phyloP scores from a whole-genome alignment of 2,888 invertebrate species.

The Galerucella pusilla region DNA sequence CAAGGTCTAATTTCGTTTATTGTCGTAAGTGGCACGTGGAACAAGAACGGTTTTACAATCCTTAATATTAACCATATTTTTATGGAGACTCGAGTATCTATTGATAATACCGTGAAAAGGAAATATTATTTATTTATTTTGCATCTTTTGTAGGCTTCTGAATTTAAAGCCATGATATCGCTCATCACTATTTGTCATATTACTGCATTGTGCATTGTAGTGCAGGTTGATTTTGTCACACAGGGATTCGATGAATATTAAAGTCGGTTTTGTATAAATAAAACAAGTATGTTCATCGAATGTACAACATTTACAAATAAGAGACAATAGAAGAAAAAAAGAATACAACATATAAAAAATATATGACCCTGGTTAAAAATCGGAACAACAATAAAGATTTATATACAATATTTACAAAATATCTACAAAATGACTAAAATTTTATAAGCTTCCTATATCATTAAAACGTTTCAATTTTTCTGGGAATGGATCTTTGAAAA shows the following conservation, averaged over 20 bases:
- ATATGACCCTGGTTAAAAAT: slow-evolving; percentile 51
- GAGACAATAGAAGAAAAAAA: slow-evolving; percentile 41
- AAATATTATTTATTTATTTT: no score
- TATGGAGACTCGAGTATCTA: no score
- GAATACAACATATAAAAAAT: slow-evolving; percentile 50
- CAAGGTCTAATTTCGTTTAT: no score
- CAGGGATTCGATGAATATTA: neutral
- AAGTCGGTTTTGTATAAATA: neutral
- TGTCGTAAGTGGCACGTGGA: no score
- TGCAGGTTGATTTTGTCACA: no score
- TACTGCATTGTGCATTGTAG: no score
- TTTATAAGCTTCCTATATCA: slow-evolving; percentile 87
- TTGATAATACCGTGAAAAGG: no score
- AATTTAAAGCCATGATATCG: no score
- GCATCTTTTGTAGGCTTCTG: no score
- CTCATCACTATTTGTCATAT: no score
- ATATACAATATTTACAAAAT: slow-evolving; percentile 50
- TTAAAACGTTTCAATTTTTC: slow-evolving; percentile 89
- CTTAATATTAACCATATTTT: no score
- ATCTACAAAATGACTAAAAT: slow-evolving; percentile 47
- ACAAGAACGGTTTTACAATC: no score
- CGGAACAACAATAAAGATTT: slow-evolving; percentile 49
- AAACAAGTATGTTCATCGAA: slow-evolving; percentile 2
- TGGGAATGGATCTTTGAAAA: slow-evolving; percentile 87
- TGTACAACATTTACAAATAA: slow-evolving; percentile 54